These are phyloP conservation scores for Entosphenus tridentatus DNA, from an alignment of 2,113 vertebrate genomes.

Conservation along the genomic window DNA sequence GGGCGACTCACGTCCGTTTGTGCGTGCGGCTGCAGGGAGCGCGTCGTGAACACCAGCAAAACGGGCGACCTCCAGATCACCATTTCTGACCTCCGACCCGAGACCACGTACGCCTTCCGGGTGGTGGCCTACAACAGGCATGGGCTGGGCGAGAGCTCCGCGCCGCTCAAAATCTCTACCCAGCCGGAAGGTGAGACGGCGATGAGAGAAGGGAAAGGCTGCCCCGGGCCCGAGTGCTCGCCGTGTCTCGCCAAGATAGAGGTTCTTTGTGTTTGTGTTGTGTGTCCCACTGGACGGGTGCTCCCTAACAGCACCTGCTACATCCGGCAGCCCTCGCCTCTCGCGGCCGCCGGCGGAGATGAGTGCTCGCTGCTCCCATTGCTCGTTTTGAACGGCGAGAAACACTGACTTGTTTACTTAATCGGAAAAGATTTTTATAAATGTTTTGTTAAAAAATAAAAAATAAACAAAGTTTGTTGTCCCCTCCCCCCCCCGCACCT, in stretches of 20 bases:
- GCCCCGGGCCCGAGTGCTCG: not conserved
- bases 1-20: too few species aligned
- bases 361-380: too few species aligned
- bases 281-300: not conserved
- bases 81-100: conserved; percentile 81
- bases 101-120: conserved; percentile 62
- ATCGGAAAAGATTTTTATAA: too few species aligned
- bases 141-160: conserved; percentile 61
- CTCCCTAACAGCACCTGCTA: not conserved
- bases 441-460: too few species aligned
- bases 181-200: conserved; percentile 59
- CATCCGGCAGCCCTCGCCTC: not conserved
- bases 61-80: conserved; percentile 76
- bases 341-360: not conserved
- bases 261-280: not conserved
- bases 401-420: too few species aligned
- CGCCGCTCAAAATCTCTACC: conserved; percentile 52
- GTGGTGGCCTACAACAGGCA: conserved; percentile 68
- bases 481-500: too few species aligned
- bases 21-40: conserved; percentile 31
- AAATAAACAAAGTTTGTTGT: too few species aligned
- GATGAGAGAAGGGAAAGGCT: too few species aligned
- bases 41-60: conserved; percentile 61
- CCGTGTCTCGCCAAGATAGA: not conserved
- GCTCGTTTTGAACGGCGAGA: too few species aligned